phyloP scores from a whole-genome alignment of 2,888 invertebrate genomes.

The Liopterus haemorrhoidalis region DNA sequence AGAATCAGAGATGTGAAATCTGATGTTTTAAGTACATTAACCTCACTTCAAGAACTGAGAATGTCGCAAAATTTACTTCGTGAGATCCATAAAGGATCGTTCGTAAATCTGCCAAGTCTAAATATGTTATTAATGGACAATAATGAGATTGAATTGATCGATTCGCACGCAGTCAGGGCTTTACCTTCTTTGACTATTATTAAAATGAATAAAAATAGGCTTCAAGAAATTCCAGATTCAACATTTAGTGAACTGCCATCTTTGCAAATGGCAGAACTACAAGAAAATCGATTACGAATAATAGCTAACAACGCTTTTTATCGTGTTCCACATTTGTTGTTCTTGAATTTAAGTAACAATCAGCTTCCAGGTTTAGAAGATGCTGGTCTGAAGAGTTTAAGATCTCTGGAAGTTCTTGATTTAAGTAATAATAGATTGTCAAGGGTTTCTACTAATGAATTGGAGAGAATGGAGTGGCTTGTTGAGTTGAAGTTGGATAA shows the following conservation, averaged over 20 bases:
- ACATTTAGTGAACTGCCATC: constrained; percentile 72
- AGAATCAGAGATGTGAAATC: constrained; percentile 64
- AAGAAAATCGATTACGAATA: constrained; percentile 69
- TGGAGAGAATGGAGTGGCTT: constrained; percentile 76
- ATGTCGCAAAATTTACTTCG: constrained; percentile 69
- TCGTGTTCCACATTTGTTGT: constrained; percentile 69
- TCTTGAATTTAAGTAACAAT: constrained; percentile 79
- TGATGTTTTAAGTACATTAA: constrained; percentile 63
- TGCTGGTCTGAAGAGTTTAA: constrained; percentile 65
- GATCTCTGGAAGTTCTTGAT: constrained; percentile 78
- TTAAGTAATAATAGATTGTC: constrained; percentile 72
- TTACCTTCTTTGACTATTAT: constrained; percentile 59
- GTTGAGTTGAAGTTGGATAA: constrained; percentile 81
- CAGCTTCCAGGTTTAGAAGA: constrained; percentile 68
- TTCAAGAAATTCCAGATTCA: constrained; percentile 68
- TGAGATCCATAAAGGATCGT: constrained; percentile 64
- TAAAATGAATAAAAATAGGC: constrained; percentile 62
- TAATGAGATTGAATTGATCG: constrained; percentile 70
- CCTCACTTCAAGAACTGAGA: constrained; percentile 63
- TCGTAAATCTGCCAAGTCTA: constrained; percentile 63
- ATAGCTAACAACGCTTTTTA: constrained; percentile 71
- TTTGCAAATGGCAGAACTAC: constrained; percentile 67
- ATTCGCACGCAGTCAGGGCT: constrained; percentile 64
- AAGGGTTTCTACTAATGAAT: constrained; percentile 57
- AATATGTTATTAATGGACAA: constrained; percentile 72